These are phyloP conservation scores for Eufriesea mexicana DNA, from an alignment of 1,140 invertebrate species.

Conservation along the genomic window DNA sequence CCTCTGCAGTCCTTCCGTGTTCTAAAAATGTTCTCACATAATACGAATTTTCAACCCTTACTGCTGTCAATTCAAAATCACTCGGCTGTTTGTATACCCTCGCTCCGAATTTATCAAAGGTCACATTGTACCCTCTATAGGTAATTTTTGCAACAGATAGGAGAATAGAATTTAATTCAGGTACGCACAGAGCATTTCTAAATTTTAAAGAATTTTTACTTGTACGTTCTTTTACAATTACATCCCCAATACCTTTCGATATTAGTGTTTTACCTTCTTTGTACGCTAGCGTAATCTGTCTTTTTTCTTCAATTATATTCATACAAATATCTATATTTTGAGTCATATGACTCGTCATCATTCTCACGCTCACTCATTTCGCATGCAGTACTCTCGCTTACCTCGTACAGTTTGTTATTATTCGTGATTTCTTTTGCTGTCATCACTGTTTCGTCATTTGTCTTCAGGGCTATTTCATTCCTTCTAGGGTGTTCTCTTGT, in stretches of 20 bases:
- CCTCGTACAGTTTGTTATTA: not conserved
- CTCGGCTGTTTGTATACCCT: too few relatives aligned
- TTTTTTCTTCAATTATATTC: not conserved
- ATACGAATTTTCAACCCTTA: too few relatives aligned
- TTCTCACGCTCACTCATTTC: too few relatives aligned
- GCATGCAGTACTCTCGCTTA: slow-evolving; percentile 6
- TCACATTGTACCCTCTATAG: too few relatives aligned
- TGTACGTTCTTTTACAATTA: not conserved
- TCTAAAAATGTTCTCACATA: too few relatives aligned
- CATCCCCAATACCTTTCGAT: not conserved
- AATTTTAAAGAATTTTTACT: not conserved
- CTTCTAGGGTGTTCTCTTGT: not conserved
- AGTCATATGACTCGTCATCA: slow-evolving; percentile 15
- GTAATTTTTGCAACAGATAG: too few relatives aligned
- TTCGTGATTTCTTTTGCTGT: not conserved
- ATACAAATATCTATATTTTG: not conserved
- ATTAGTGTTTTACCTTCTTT: not conserved
- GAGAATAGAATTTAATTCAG: not conserved
- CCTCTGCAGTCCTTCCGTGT: too few relatives aligned
- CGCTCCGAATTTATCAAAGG: too few relatives aligned
- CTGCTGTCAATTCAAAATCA: too few relatives aligned
- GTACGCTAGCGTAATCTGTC: not conserved
- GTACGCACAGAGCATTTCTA: not conserved
- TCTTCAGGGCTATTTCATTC: not conserved
- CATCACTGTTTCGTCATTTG: not conserved